phyloP scores from a whole-genome alignment of 2,113 vertebrate species.

The Vidua macroura region DNA sequence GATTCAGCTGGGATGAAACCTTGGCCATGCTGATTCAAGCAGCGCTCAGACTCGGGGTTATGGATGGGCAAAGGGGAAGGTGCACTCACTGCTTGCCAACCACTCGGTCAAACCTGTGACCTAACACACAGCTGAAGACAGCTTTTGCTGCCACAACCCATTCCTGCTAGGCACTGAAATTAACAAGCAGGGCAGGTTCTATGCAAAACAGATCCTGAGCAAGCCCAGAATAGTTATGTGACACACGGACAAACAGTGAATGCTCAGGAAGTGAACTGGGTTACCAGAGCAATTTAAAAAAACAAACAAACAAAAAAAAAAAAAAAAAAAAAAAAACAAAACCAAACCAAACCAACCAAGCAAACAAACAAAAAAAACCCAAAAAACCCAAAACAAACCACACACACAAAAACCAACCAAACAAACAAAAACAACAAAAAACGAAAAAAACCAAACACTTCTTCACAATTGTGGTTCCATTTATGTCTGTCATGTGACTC shows the following conservation, averaged over 20 bases:
- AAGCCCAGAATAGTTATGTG: neutral
- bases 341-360: too few relatives aligned
- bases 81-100: neutral
- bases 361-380: neutral
- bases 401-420: too few relatives aligned
- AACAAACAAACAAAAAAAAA: neutral
- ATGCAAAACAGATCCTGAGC: neutral
- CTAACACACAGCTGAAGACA: neutral
- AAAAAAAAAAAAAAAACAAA: neutral
- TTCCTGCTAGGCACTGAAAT: neutral
- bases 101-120: neutral
- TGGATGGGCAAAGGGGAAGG: neutral
- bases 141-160: neutral
- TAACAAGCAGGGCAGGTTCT: neutral
- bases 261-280: neutral
- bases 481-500: neutral
- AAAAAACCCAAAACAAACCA: neutral
- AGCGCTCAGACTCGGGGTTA: too few relatives aligned
- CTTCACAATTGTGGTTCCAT: neutral
- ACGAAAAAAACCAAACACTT: neutral
- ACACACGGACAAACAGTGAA: neutral
- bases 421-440: neutral
- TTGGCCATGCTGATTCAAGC: neutral
- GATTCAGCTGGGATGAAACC: neutral
- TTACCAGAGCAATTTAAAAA: neutral